A percentile compares a stretch with the other conserved stretches of the same genome.
phyloP scores from a whole-genome alignment of 2,888 invertebrate species.

The Protonemura montana region DNA sequence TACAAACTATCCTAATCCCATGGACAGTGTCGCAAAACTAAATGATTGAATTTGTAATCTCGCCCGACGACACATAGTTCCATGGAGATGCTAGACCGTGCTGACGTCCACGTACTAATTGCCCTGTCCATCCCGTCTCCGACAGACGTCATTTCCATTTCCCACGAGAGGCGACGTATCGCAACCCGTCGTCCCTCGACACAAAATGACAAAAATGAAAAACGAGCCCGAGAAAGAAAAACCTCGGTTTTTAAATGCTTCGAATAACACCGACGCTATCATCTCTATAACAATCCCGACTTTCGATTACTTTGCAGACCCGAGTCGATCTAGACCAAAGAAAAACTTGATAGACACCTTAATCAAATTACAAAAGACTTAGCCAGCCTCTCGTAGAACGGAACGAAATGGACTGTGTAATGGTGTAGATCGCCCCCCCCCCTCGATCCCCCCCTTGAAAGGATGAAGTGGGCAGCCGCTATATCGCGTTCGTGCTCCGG shows the following conservation, averaged over 20 bases:
- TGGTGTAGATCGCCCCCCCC: not conserved
- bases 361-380: conserved; percentile 12
- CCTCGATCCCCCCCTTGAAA: not conserved
- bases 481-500: conserved; percentile 37
- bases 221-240: not conserved
- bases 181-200: not conserved
- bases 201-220: not conserved
- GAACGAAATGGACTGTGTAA: conserved; percentile 12
- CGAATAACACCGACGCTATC: not conserved
- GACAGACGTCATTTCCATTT: not conserved
- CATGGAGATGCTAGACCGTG: no score
- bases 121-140: not conserved
- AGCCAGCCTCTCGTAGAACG: not conserved
- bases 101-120: no score
- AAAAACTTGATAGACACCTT: not conserved
- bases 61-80: no score
- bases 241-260: not conserved
- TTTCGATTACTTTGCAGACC: conserved; percentile 1
- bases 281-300: no score
- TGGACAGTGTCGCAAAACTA: no score
- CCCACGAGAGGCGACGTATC: not conserved
- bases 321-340: not conserved
- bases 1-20: no score
- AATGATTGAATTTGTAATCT: no score
- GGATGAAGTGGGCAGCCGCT: not conserved